phyloP scores from a whole-genome alignment of 2,113 vertebrate species.

The Zingel zingel region DNA sequence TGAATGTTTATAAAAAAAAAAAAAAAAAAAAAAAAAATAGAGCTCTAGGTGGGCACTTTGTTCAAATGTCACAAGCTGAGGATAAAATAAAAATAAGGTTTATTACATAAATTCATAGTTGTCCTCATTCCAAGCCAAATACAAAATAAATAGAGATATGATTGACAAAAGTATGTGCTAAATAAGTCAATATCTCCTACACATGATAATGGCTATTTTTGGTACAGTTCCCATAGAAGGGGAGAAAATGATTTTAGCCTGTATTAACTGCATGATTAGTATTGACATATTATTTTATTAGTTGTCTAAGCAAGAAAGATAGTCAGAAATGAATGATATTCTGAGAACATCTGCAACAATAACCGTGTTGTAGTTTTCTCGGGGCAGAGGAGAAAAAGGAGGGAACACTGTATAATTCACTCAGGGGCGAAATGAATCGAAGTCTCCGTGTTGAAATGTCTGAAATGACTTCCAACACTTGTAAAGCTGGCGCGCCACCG shows the following conservation, averaged over 20 bases:
- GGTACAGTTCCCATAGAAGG: not conserved
- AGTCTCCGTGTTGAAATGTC: slow-evolving; percentile 20
- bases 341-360: not conserved
- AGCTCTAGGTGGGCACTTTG: not conserved
- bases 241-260: not conserved
- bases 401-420: not conserved
- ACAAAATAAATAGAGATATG: not conserved
- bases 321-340: not conserved
- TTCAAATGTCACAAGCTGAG: not conserved
- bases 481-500: slow-evolving; percentile 1
- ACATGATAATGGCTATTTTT: not conserved
- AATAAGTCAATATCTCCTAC: not conserved
- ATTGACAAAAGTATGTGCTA: not conserved
- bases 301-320: not conserved
- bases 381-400: not conserved
- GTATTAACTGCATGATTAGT: not conserved
- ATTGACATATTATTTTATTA: not conserved
- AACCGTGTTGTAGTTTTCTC: not conserved
- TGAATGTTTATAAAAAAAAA: too few relatives aligned
- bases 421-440: slow-evolving; percentile 26
- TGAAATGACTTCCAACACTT: slow-evolving; percentile 22
- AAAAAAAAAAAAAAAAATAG: too few relatives aligned
- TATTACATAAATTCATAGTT: not conserved
- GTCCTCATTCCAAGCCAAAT: not conserved
- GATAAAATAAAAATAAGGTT: not conserved